Conservation (phyloP, 1,140 invertebrate genomes). For the Limonius californicus region DNA sequence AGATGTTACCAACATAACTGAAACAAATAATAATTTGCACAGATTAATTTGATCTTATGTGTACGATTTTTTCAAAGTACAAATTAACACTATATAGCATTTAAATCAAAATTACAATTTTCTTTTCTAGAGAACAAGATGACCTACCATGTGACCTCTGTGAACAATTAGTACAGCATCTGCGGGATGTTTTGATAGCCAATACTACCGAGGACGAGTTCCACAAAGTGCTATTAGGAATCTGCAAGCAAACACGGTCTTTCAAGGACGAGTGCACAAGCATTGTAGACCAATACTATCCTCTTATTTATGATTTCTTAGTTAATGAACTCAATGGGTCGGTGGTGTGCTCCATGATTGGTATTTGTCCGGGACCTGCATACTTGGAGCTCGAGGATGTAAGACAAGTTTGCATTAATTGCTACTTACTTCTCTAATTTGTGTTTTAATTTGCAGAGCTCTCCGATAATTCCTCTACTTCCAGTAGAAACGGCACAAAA, state of each 20-base stretch:
- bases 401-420: neutral
- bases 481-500: conserved; percentile 45
- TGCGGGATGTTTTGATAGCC: conserved; percentile 74
- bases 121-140: conserved; percentile 45
- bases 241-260: conserved; percentile 74
- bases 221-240: conserved; percentile 66
- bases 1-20: too few species aligned
- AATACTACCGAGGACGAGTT: conserved; percentile 84
- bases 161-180: conserved; percentile 72
- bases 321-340: conserved; percentile 65
- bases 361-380: conserved; percentile 58
- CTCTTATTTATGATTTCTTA: conserved; percentile 67
- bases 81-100: too few species aligned
- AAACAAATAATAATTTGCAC: too few species aligned
- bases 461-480: conserved; percentile 55
- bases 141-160: conserved; percentile 82
- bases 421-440: neutral
- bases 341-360: conserved; percentile 63
- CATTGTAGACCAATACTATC: conserved; percentile 75
- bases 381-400: conserved; percentile 9
- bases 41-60: too few species aligned
- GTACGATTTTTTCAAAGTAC: too few species aligned
- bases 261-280: conserved; percentile 63
- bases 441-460: neutral
- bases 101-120: neutral